Percentiles rank a stretch among this genome's conserved stretches.
These are phyloP conservation scores for Tamias sibiricus DNA, from an alignment of 2,113 vertebrate genomes.

Conservation along the genomic window DNA sequence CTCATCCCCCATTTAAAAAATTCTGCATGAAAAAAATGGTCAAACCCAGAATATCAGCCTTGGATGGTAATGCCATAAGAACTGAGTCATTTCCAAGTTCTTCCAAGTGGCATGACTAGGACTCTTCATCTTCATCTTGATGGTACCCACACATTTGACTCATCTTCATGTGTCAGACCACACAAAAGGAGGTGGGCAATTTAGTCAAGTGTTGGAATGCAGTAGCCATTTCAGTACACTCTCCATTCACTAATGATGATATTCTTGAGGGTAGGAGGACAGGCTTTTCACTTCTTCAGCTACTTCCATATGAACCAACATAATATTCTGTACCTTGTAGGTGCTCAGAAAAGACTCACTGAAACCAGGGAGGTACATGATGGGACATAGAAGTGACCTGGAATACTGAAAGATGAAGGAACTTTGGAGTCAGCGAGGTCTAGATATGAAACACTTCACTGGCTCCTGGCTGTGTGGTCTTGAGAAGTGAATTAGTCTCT, in stretches of 20 bases:
- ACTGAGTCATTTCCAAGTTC: not conserved
- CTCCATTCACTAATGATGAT: not conserved
- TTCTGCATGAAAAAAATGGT: not conserved
- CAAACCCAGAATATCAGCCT: not conserved
- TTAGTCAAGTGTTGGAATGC: not conserved
- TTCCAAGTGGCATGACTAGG: not conserved
- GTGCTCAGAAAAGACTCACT: not conserved
- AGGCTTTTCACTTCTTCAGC: not conserved
- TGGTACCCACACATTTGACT: not conserved
- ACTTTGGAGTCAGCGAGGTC: not conserved
- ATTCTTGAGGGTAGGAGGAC: not conserved
- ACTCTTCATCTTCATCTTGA: not conserved
- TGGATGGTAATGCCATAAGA: not conserved
- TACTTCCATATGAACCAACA: not conserved
- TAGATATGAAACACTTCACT: not conserved
- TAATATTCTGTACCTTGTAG: not conserved
- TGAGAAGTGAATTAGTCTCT: not conserved
- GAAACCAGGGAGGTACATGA: not conserved
- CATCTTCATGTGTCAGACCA: not conserved
- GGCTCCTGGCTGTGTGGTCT: not conserved
- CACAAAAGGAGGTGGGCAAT: not conserved
- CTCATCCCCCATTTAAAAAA: constrained; percentile 32
- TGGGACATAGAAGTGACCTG: not conserved
- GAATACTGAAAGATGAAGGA: not conserved
- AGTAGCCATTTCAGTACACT: not conserved